These are phyloP conservation scores for Aphaenogaster ashmeadi DNA, from an alignment of 1,140 invertebrate genomes.

Conservation along the genomic window DNA sequence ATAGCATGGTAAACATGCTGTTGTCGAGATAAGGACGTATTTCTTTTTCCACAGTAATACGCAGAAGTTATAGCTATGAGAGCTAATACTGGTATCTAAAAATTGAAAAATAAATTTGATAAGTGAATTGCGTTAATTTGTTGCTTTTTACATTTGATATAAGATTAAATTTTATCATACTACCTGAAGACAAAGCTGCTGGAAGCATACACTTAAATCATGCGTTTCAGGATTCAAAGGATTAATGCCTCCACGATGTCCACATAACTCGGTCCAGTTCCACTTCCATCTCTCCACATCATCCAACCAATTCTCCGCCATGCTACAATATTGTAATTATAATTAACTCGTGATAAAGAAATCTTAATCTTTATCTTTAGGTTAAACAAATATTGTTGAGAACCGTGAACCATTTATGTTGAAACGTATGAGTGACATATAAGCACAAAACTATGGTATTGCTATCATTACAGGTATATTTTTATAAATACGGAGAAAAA, in stretches of 20 bases:
- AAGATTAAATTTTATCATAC: slow-evolving; percentile 30
- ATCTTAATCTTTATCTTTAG: slow-evolving; percentile 12
- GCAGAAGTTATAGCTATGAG: slow-evolving; percentile 91
- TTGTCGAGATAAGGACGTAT: slow-evolving; percentile 88
- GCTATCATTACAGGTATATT: background rate
- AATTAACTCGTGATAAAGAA: slow-evolving; percentile 12
- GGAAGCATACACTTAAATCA: slow-evolving; percentile 94
- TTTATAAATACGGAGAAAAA: background rate
- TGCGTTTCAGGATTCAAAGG: slow-evolving; percentile 90
- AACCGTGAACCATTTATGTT: background rate
- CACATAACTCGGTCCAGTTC: slow-evolving; percentile 93
- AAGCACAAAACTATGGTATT: background rate
- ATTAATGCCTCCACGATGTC: slow-evolving; percentile 88
- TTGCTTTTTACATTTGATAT: slow-evolving; percentile 15
- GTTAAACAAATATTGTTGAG: slow-evolving; percentile 51
- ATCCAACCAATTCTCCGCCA: slow-evolving; percentile 65
- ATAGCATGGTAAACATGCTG: slow-evolving; percentile 89
- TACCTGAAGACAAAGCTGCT: slow-evolving; percentile 91
- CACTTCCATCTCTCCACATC: slow-evolving; percentile 84
- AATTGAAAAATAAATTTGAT: slow-evolving; percentile 61
- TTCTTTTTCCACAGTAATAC: slow-evolving; percentile 91
- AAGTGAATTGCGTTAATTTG: background rate
- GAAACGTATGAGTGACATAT: background rate
- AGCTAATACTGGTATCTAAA: slow-evolving; percentile 90
- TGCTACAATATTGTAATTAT: slow-evolving; percentile 55